Conservation (phyloP, 2,113 vertebrate genomes). For the Anas platyrhynchos region DNA sequence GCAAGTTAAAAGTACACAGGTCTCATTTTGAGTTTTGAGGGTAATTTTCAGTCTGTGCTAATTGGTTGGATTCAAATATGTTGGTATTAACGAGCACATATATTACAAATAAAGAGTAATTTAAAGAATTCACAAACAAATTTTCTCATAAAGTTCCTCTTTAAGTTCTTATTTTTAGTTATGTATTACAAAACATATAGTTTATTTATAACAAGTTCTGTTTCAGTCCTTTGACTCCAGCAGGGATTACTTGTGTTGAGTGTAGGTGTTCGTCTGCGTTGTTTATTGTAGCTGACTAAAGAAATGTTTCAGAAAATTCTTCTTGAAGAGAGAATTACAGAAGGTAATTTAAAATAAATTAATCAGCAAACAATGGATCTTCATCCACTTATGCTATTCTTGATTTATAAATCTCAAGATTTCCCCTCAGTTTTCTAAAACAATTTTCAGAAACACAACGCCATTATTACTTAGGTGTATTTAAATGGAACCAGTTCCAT, state of each 20-base stretch:
- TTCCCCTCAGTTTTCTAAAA: neutral
- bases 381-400: neutral
- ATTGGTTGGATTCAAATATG: neutral
- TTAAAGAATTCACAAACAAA: neutral
- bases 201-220: neutral
- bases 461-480: neutral
- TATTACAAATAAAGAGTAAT: neutral
- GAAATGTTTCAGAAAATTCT: neutral
- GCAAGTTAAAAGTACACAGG: neutral
- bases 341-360: neutral
- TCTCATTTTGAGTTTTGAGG: neutral
- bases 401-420: neutral
- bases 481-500: neutral
- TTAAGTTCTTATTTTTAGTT: neutral
- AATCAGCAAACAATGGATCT: neutral
- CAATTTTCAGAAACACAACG: neutral
- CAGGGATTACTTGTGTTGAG: neutral
- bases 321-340: neutral
- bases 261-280: neutral
- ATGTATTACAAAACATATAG: neutral
- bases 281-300: neutral
- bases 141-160: neutral
- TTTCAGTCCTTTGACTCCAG: neutral
- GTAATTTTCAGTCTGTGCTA: neutral
- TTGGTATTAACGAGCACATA: neutral